These are phyloP conservation scores for Noctilio leporinus DNA, from an alignment of 2,113 vertebrate genomes.

Conservation along the genomic window DNA sequence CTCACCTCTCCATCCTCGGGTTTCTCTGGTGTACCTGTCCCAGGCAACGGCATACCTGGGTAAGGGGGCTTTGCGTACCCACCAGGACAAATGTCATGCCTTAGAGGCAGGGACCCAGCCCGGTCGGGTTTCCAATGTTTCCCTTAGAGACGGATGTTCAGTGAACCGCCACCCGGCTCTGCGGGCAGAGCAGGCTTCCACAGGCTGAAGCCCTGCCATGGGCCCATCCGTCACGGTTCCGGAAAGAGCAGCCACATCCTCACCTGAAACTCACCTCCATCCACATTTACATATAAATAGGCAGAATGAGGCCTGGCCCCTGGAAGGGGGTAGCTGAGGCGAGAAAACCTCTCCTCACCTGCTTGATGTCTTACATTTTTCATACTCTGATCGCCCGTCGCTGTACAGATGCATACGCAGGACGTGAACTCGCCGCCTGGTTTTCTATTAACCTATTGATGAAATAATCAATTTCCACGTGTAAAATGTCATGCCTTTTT, in stretches of 20 bases:
- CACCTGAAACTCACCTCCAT: conserved; percentile 44
- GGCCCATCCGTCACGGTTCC: background rate
- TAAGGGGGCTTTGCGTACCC: background rate
- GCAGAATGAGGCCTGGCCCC: conserved; percentile 22
- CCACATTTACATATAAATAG: conserved; percentile 83
- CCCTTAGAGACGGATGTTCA: background rate
- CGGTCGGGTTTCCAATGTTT: rapidly evolving
- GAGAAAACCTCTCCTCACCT: conserved; percentile 20
- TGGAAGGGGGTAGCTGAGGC: background rate
- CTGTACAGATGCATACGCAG: conserved; percentile 11
- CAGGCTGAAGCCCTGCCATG: background rate
- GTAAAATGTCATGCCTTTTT: conserved; percentile 65
- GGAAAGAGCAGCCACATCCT: background rate
- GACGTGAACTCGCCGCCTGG: conserved; percentile 65
- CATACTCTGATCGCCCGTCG: conserved; percentile 58
- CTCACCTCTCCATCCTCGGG: rapidly evolving
- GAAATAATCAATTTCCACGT: conserved; percentile 79
- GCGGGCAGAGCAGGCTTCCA: rapidly evolving
- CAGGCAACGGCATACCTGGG: background rate
- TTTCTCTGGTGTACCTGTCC: too few species aligned
- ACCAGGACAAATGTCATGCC: rapidly evolving
- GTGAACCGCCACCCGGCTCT: rapidly evolving
- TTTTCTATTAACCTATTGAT: conserved; percentile 82
- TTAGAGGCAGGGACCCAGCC: rapidly evolving
- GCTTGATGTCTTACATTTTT: conserved; percentile 60